Evolutionary conservation across 2,888 invertebrate species (phyloP), one percentile per base, ranked within the genome.

Genomic region (Macaria notata): DNA sequence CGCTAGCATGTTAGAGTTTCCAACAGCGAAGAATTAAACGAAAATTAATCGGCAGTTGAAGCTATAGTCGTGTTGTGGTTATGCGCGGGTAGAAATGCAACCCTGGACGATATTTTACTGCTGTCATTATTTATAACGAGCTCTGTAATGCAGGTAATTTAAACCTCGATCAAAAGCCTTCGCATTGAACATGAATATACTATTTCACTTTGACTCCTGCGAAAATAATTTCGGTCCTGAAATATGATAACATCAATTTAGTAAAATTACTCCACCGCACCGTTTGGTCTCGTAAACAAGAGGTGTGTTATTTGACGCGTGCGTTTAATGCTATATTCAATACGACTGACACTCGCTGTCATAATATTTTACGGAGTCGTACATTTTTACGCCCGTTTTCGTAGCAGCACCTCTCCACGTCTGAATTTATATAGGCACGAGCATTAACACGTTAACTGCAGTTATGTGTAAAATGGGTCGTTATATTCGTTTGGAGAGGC

Each of bases 401-500:
- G 48, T 52, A 55, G 53, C 50, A 52, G 48, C 59, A 42, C 51
- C 59, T 39, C 59, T 50, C 47, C 55, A 57, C 60, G 57, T 64
- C 60, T 51, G 48, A 64, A 63, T 64, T 66, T 63, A 63, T 66
- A 63, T 62, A 63, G 61, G 61, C 65, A 61, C 59, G 60, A 61
- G 63, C 62, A 62, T 67, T 66, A 64, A 67, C 64, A 68, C 69
- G 71, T 71, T 73, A 72, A 73, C 68, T 73, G 71, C 69, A 70
- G 66, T 69, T 59, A 69, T 67, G 68, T 70, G 82, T 79, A 84
- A 82, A 59, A 84, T 80, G 80, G 79, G 76, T 79, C 76, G 84
- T 85, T 83, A 85, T 78, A 74, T 73, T 76, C 70, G 74, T 71
- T 72, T 79, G 72, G 79, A 85, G 84, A 79, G 84, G 83, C 74